Conservation (phyloP, 2,888 invertebrate genomes). For the Gryllus longicercus region DNA sequence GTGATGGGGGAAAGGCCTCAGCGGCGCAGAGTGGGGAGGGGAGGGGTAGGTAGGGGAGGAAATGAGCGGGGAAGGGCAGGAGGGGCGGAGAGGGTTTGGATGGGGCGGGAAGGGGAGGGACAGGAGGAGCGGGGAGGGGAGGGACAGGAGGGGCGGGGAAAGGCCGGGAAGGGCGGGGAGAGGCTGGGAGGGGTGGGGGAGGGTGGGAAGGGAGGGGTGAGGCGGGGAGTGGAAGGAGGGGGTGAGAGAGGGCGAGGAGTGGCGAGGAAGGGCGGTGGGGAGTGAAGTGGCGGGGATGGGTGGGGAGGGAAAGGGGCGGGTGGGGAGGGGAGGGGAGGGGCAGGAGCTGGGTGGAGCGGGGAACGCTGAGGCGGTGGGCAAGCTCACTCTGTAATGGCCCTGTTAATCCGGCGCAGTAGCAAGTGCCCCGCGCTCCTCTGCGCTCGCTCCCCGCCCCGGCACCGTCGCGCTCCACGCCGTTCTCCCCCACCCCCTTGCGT, state of each 20-base stretch:
- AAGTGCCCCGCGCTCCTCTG: not conserved
- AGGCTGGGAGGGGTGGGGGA: too few species aligned
- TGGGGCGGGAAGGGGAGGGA: not conserved
- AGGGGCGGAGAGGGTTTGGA: too few species aligned
- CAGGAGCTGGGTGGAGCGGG: not conserved
- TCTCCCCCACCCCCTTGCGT: not conserved
- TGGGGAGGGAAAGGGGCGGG: too few species aligned
- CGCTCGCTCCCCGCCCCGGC: not conserved
- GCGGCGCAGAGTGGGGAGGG: not conserved
- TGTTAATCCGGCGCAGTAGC: constrained; percentile 1
- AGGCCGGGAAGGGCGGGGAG: too few species aligned
- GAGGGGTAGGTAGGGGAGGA: not conserved
- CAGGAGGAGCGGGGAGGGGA: not conserved
- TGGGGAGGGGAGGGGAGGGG: too few species aligned
- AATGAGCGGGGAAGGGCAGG: not conserved
- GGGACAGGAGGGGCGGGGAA: not conserved
- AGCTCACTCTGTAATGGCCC: not conserved
- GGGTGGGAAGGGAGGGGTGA: too few species aligned
- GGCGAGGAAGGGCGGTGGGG: too few species aligned
- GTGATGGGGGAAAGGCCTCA: not conserved
- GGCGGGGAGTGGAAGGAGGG: not conserved
- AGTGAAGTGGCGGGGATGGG: too few species aligned
- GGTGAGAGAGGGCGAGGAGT: too few species aligned
- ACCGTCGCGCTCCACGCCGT: too few species aligned
- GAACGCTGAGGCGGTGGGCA: not conserved